Evolutionary conservation across 2,113 vertebrate species (phyloP).

Genomic region (Girardinichthys multiradiatus): DNA sequence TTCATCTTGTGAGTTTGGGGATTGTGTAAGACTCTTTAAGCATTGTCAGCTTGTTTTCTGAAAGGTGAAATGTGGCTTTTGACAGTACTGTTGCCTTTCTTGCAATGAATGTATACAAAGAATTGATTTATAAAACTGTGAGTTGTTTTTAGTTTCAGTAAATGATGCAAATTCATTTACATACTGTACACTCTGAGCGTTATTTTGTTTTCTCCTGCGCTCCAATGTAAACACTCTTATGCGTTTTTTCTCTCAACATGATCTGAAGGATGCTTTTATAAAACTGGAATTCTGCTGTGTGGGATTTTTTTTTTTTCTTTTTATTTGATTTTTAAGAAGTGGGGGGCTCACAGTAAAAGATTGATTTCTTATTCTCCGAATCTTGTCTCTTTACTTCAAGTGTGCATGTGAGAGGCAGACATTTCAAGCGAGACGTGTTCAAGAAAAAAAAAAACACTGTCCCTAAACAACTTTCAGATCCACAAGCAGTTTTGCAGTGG

Average conservation of each 20-base stretch:
- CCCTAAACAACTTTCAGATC: slow-evolving; percentile 4
- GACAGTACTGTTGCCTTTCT: slow-evolving; percentile 55
- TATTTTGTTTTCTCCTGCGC: slow-evolving; percentile 3
- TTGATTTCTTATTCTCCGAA: slow-evolving; percentile 21
- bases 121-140: slow-evolving; percentile 54
- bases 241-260: slow-evolving; percentile 10
- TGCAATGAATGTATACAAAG: slow-evolving; percentile 39
- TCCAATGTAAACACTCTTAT: slow-evolving; percentile 18
- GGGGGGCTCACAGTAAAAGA: slow-evolving; percentile 28
- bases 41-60: slow-evolving; percentile 13
- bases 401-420: not conserved
- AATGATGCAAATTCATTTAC: slow-evolving; percentile 39
- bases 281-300: slow-evolving; percentile 15
- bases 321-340: no score
- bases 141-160: not conserved
- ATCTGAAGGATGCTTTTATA: slow-evolving; percentile 30
- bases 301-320: slow-evolving; percentile 15
- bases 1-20: slow-evolving; percentile 8
- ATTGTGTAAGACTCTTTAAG: not conserved
- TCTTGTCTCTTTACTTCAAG: slow-evolving; percentile 1
- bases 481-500: slow-evolving; percentile 22
- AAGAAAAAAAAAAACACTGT: not conserved
- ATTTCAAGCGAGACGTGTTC: not conserved
- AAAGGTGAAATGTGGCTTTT: slow-evolving; percentile 23
- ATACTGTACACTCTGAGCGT: slow-evolving; percentile 36